phyloP scores from a whole-genome alignment of 2,113 vertebrate genomes.

The Melanerpes formicivorus region DNA sequence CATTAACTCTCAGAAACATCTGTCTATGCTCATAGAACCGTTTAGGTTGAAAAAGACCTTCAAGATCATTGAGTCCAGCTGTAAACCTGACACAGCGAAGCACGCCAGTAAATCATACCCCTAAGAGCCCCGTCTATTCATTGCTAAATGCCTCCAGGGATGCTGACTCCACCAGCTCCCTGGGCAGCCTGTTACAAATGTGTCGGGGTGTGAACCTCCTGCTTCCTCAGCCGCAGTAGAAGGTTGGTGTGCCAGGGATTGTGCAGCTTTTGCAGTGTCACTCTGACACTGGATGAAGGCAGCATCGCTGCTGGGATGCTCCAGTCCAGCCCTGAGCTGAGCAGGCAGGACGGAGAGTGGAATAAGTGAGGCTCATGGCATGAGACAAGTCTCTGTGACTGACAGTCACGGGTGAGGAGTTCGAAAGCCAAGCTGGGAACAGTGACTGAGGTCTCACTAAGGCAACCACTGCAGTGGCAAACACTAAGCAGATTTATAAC shows the following conservation, averaged over 20 bases:
- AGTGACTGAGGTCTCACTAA: too few species aligned
- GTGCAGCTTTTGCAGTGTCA: background rate
- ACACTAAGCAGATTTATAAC: too few species aligned
- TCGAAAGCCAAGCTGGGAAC: too few species aligned
- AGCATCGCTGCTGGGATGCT: accelerated
- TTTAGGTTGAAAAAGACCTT: background rate
- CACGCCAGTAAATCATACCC: background rate
- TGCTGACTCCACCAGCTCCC: background rate
- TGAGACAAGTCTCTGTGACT: too few species aligned
- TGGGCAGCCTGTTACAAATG: background rate
- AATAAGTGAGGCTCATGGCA: too few species aligned
- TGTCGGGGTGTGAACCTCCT: background rate
- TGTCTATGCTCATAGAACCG: background rate
- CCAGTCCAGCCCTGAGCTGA: too few species aligned
- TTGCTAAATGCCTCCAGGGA: background rate
- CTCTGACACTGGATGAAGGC: background rate
- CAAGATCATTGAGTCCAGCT: too few species aligned
- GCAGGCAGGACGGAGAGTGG: background rate
- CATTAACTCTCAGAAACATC: too few species aligned
- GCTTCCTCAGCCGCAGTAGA: accelerated
- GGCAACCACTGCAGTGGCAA: too few species aligned
- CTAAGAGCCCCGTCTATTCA: background rate
- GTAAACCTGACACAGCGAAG: background rate
- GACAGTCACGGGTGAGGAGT: too few species aligned
- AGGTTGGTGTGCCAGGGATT: background rate